A percentile compares a stretch with the other conserved stretches of the same genome.
Evolutionary conservation across 2,113 vertebrate species (phyloP).

Genomic region (Mugil cephalus): DNA sequence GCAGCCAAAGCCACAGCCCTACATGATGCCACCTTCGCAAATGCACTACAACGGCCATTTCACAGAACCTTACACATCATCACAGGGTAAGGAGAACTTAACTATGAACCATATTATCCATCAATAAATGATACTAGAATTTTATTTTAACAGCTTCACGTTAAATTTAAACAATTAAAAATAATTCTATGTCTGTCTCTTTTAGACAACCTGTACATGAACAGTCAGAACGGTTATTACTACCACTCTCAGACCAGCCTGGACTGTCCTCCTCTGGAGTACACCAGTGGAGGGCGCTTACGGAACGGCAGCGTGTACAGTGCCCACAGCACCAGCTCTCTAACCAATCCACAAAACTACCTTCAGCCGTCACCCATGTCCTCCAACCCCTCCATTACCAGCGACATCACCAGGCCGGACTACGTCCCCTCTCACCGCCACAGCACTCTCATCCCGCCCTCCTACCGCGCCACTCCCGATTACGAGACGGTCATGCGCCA

Average conservation of each 20-base stretch:
- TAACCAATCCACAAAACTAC: slow-evolving; percentile 95
- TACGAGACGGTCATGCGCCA: slow-evolving; percentile 98
- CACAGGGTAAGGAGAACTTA: slow-evolving; percentile 89
- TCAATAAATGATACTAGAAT: too few relatives aligned
- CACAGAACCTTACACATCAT: slow-evolving; percentile 92
- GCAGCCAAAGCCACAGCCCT: slow-evolving; percentile 93
- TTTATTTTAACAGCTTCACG: neutral
- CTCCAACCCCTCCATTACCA: slow-evolving; percentile 97
- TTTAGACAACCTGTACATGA: slow-evolving; percentile 96
- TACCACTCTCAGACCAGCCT: slow-evolving; percentile 98
- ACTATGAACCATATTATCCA: too few relatives aligned
- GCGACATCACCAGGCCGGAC: slow-evolving; percentile 92
- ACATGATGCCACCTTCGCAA: slow-evolving; percentile 92
- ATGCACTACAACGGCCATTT: slow-evolving; percentile 97
- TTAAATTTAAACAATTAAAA: neutral
- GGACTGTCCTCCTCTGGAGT: slow-evolving; percentile 91
- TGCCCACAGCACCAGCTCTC: slow-evolving; percentile 95
- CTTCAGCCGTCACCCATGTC: slow-evolving; percentile 96
- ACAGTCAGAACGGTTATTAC: slow-evolving; percentile 95
- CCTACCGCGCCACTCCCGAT: slow-evolving; percentile 95
- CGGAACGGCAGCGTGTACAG: slow-evolving; percentile 98
- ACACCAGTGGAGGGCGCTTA: slow-evolving; percentile 87
- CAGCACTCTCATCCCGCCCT: slow-evolving; percentile 94
- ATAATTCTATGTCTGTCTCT: slow-evolving; percentile 37
- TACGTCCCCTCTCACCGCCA: slow-evolving; percentile 93